These are phyloP conservation scores for Sebastes variabilis DNA, from an alignment of 2,797 vertebrate genomes.

Conservation along the genomic window DNA sequence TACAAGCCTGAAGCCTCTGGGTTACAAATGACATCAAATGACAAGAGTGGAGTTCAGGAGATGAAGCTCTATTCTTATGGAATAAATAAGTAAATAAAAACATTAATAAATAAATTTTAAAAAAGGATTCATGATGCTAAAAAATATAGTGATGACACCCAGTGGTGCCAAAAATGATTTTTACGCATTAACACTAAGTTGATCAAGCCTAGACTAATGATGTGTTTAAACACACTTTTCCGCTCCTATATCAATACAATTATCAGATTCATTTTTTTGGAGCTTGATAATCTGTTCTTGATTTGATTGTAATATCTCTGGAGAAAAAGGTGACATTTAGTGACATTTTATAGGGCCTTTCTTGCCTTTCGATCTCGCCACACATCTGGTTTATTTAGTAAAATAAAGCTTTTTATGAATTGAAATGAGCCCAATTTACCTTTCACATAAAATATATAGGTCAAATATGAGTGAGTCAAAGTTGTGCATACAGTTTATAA, in stretches of 20 bases:
- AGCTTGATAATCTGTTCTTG: background rate
- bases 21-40: constrained; percentile 12
- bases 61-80: background rate
- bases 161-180: background rate
- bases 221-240: background rate
- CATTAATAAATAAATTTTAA: background rate
- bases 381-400: background rate
- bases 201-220: background rate
- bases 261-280: background rate
- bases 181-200: background rate
- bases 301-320: background rate
- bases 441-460: background rate
- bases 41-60: background rate
- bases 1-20: constrained; percentile 6
- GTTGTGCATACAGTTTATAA: background rate
- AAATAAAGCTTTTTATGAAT: background rate
- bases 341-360: background rate
- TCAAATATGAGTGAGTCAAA: background rate
- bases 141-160: background rate
- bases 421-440: background rate
- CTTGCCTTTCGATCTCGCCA: background rate
- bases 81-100: background rate
- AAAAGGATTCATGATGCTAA: background rate
- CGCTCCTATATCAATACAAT: background rate
- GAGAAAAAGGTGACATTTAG: background rate